These are phyloP conservation scores for Stratiomys singularior DNA, from an alignment of 2,888 invertebrate genomes.

Conservation along the genomic window DNA sequence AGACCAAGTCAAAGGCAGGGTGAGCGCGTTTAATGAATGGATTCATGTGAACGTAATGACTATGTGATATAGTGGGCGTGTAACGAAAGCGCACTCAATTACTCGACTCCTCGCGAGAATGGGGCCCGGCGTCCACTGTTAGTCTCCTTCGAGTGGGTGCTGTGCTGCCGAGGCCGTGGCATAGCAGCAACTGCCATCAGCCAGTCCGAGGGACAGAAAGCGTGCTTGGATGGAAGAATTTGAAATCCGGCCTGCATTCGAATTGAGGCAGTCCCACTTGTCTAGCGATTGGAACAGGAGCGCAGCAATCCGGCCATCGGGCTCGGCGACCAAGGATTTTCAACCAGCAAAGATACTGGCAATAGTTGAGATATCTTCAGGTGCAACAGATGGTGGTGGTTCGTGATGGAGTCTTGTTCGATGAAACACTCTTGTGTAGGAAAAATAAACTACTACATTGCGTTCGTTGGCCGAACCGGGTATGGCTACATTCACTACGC, in stretches of 20 bases:
- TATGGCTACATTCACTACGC: too few species aligned
- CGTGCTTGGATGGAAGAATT: background rate
- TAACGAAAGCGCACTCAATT: constrained; percentile 15
- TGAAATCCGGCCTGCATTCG: constrained; percentile 45
- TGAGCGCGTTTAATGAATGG: background rate
- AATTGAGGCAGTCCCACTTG: constrained; percentile 59
- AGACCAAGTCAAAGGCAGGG: constrained; percentile 8
- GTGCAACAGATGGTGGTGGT: background rate
- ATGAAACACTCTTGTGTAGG: constrained; percentile 17
- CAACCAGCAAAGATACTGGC: background rate
- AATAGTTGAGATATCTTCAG: background rate
- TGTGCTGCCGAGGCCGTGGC: constrained; percentile 8
- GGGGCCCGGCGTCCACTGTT: constrained; percentile 27
- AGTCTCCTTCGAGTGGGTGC: constrained; percentile 1
- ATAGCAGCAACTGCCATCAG: constrained; percentile 19
- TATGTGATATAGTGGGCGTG: constrained; percentile 38
- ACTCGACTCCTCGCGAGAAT: background rate
- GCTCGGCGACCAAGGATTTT: too few species aligned
- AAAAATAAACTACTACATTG: constrained; percentile 11
- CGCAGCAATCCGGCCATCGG: constrained; percentile 48
- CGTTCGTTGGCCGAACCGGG: too few species aligned
- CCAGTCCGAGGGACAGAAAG: constrained; percentile 23
- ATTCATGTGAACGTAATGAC: background rate
- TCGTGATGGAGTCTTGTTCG: constrained; percentile 33
- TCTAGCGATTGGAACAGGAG: constrained; percentile 55